Conservation (phyloP, 2,888 invertebrate genomes). For the Parthenolecanium corni region DNA sequence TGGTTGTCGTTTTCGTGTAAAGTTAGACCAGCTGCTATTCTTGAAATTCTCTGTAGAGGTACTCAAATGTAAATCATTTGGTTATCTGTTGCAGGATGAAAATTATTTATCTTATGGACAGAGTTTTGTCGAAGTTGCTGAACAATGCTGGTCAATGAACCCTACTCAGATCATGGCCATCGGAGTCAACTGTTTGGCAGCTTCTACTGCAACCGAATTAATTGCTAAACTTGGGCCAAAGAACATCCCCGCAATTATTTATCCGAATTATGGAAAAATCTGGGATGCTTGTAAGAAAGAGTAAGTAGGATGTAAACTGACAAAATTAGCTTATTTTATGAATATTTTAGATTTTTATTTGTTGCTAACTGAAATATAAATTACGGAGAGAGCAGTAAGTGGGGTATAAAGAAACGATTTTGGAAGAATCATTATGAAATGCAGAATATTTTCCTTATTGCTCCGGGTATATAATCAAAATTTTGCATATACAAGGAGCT, state of each 20-base stretch:
- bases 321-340: no score
- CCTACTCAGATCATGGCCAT: conserved; percentile 62
- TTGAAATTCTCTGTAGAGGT: neutral
- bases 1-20: conserved; percentile 87
- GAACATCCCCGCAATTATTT: conserved; percentile 66
- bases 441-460: no score
- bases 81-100: conserved; percentile 45
- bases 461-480: no score
- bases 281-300: conserved; percentile 45
- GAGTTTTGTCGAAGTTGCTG: conserved; percentile 59
- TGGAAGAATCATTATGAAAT: no score
- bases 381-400: no score
- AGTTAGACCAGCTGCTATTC: conserved; percentile 40
- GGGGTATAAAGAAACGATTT: no score
- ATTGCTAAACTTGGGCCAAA: conserved; percentile 41
- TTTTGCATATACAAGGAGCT: no score
- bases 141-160: conserved; percentile 48
- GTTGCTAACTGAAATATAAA: no score
- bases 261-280: conserved; percentile 84
- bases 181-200: conserved; percentile 78
- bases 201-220: conserved; percentile 50
- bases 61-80: no score
- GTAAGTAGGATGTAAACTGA: conserved; percentile 28
- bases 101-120: conserved; percentile 65
- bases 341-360: no score